Evolutionary conservation across 2,113 vertebrate genomes (phyloP), one percentile per base, ranked within the genome.

Genomic region (Poeciliopsis retropinna): DNA sequence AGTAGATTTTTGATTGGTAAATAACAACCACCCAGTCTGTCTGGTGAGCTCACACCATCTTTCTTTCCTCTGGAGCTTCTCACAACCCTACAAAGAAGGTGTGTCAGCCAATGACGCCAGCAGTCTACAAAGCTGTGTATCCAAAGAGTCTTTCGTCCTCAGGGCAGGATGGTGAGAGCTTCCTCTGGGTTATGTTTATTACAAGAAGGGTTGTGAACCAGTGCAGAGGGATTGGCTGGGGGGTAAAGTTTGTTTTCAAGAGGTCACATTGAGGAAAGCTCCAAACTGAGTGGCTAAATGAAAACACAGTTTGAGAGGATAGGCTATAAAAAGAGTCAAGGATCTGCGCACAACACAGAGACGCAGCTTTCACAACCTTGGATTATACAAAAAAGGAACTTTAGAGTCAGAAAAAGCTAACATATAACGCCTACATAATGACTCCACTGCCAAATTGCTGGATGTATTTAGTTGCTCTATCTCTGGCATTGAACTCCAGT

Each of bases 161-260:
- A 14, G 2, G 60, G 70, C 54, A 79, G 91, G 91, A 88, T 63
- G 91, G 73, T 91, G 84, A 84, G 70, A 88, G 78, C 69, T 81
- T 63, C 83, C 77, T 78, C 76, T 81, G 87, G 85, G 88, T 86
- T 89, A 76, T 63, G 73, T 93, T 92, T 87, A 91, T 93, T 89
- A 93, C 74, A 68, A 78, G 25, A 75, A 67, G 73, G 90, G 79
- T 80, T 88, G 61, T 83, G 83, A 85, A 89, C 65, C 79, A 13
- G 72, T 67, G 60, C 73, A 76, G 79, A 75, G 28, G 70, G 72
- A 68, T 31, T 30, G 69, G 39, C 62, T 73, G 64, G 31, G 76
- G 64, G 27, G 64, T 13, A 2, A 34, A 44, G 60, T 31, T 69
- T 73, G 76, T 81, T 83, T 84, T 84, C 63, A 67, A 86, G 82